Evolutionary conservation across 2,797 vertebrate genomes (phyloP).

Genomic region (Gallirallus australis): DNA sequence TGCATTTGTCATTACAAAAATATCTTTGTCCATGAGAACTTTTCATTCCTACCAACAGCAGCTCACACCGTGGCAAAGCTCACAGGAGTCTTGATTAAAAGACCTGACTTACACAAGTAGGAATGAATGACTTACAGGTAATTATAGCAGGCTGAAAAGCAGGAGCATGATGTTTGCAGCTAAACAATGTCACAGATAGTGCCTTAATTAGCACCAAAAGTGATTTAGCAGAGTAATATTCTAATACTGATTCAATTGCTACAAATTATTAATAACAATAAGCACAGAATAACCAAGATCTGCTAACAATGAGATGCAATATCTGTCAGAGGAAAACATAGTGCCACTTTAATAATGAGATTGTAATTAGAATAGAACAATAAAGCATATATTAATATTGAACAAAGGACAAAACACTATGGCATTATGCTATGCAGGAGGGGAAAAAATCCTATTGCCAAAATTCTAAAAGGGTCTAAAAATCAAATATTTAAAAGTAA

Average conservation of each 20-base stretch:
- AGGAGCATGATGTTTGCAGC: conserved; percentile 9
- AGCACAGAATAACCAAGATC: conserved; percentile 1
- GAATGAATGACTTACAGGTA: conserved; percentile 25
- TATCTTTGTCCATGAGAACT: neutral
- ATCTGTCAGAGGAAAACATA: conserved; percentile 38
- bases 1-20: conserved; percentile 29
- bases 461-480: neutral
- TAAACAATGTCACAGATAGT: conserved; percentile 10
- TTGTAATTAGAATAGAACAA: conserved; percentile 47
- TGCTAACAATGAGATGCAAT: conserved; percentile 4
- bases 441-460: neutral
- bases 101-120: neutral
- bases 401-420: neutral
- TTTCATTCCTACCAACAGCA: neutral
- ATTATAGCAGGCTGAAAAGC: conserved; percentile 28
- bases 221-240: conserved; percentile 66
- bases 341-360: conserved; percentile 17
- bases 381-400: conserved; percentile 34
- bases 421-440: neutral
- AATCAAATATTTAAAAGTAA: neutral
- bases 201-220: conserved; percentile 60
- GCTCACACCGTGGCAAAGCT: neutral
- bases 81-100: neutral
- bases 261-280: conserved; percentile 58
- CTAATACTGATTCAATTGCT: conserved; percentile 48